Conservation (phyloP, 2,797 vertebrate species). For the Vireo griseus region DNA sequence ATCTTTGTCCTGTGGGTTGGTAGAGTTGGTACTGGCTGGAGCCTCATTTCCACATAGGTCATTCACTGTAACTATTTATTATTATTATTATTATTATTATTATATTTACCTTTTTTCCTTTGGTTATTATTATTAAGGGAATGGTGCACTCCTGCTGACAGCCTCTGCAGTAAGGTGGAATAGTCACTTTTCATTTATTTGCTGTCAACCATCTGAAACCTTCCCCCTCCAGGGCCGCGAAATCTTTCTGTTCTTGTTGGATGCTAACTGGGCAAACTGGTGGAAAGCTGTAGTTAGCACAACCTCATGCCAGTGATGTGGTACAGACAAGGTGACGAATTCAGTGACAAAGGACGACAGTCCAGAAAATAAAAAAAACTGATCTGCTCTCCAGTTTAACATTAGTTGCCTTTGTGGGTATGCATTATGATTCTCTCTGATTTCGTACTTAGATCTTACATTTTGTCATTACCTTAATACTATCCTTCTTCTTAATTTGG, state of each 20-base stretch:
- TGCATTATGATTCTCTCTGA: neutral
- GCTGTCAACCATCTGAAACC: neutral
- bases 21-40: conserved; percentile 42
- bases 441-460: neutral
- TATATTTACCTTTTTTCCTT: too few species aligned
- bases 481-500: neutral
- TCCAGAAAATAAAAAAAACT: neutral
- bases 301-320: neutral
- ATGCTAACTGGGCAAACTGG: neutral
- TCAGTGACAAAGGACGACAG: neutral
- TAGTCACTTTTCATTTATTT: neutral
- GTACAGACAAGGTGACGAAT: neutral
- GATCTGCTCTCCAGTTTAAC: neutral
- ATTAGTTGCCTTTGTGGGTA: neutral
- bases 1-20: neutral
- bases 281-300: neutral
- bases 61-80: conserved; percentile 6
- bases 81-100: neutral
- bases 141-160: neutral
- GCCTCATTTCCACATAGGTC: neutral
- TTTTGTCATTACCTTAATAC: neutral
- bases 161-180: neutral
- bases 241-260: neutral
- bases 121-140: neutral
- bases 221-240: neutral